Percentiles rank a stretch among this genome's conserved stretches.
Conservation (phyloP, 2,797 vertebrate species). For the Mormyrus proboscirostris region DNA sequence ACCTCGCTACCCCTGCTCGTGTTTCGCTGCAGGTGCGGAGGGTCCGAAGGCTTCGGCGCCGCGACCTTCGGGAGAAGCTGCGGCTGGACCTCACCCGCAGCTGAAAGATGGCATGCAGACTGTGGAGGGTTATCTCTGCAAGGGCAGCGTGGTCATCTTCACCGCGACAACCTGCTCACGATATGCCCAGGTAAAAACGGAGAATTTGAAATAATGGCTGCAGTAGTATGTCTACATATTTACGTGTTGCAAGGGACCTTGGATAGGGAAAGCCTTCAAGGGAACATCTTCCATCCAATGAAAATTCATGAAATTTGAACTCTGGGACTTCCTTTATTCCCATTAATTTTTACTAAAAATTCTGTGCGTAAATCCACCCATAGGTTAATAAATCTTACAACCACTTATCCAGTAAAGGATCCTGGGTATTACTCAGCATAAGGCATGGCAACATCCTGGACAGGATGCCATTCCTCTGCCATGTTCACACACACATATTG, state of each 20-base stretch:
- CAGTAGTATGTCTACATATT: not conserved
- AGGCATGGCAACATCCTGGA: not conserved
- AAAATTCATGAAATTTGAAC: not conserved
- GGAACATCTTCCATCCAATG: not conserved
- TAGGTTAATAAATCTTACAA: not conserved
- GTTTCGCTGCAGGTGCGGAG: not conserved
- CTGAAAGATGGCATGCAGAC: not conserved
- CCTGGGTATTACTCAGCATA: not conserved
- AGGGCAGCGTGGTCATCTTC: conserved; percentile 34
- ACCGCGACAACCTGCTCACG: conserved; percentile 23
- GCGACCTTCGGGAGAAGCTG: not conserved
- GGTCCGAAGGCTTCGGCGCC: not conserved
- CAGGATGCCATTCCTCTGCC: not conserved
- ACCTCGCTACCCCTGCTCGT: not conserved
- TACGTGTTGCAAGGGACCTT: not conserved
- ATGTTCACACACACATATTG: not conserved
- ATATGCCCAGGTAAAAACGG: conserved; percentile 38
- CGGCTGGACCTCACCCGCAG: not conserved
- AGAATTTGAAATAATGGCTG: not conserved
- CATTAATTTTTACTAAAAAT: not conserved
- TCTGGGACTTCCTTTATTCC: not conserved
- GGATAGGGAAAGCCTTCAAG: not conserved
- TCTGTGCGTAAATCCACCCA: not conserved
- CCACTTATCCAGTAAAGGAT: not conserved
- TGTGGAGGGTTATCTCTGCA: conserved; percentile 20